Evolutionary conservation across 2,888 invertebrate genomes (phyloP).

Genomic region (Sarcophaga subvicina): DNA sequence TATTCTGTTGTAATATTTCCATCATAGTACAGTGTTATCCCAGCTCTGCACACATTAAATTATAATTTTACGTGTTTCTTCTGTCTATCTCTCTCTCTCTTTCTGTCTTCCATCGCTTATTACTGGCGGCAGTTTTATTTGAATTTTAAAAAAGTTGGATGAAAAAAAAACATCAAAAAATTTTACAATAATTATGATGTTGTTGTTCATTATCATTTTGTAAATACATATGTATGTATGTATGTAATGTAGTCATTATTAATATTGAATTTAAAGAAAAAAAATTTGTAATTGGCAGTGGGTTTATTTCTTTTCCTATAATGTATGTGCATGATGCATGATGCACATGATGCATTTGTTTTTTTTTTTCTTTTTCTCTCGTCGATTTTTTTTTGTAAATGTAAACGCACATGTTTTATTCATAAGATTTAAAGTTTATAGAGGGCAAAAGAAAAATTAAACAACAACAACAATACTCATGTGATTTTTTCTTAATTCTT

Average conservation of each 20-base stretch:
- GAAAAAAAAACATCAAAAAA: neutral
- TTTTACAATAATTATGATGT: neutral
- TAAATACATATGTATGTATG: neutral
- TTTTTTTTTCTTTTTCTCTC: slow-evolving; percentile 12
- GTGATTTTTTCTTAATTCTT: slow-evolving; percentile 12
- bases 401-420: slow-evolving; percentile 51
- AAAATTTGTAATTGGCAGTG: slow-evolving; percentile 25
- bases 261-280: neutral
- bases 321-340: neutral
- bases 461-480: slow-evolving; percentile 2
- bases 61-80: slow-evolving; percentile 6
- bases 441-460: neutral
- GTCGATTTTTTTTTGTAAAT: neutral
- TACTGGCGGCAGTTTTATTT: slow-evolving; percentile 60
- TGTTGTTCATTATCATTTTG: neutral
- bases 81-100: neutral
- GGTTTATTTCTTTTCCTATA: slow-evolving; percentile 36
- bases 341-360: neutral
- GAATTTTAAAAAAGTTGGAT: slow-evolving; percentile 36
- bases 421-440: slow-evolving; percentile 24
- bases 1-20: neutral
- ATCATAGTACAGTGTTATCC: too few species aligned
- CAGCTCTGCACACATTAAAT: slow-evolving; percentile 18
- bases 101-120: neutral
- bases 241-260: neutral